A percentile compares a stretch with the other conserved stretches of the same genome.
phyloP scores from a whole-genome alignment of 2,113 vertebrate genomes.

The Aphelocoma coerulescens region DNA sequence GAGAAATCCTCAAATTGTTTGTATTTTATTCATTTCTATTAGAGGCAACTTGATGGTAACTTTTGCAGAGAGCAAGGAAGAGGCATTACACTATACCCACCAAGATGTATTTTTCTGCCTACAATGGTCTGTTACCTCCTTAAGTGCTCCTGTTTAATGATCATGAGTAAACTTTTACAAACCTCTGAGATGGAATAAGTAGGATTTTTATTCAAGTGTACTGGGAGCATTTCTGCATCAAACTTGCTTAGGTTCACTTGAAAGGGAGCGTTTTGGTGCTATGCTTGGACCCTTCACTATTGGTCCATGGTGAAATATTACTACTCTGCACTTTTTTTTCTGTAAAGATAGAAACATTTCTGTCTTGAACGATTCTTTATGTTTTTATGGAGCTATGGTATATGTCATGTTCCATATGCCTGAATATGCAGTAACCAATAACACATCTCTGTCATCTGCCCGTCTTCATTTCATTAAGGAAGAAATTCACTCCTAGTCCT shows the following conservation, averaged over 20 bases:
- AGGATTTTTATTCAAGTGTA: neutral
- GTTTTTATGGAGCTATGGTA: neutral
- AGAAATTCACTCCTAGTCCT: neutral
- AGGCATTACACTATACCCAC: neutral
- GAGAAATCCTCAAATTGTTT: neutral
- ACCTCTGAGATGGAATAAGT: neutral
- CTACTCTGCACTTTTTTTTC: neutral
- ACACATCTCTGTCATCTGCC: neutral
- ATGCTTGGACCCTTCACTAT: neutral
- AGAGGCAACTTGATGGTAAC: neutral
- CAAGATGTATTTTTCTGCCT: neutral
- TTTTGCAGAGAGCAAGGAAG: neutral
- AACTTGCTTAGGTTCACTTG: neutral
- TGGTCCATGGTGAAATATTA: neutral
- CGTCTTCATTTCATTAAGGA: neutral
- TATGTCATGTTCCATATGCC: neutral
- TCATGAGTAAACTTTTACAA: neutral
- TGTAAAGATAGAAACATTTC: neutral
- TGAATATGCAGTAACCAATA: neutral
- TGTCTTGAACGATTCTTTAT: neutral
- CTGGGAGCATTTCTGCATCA: neutral
- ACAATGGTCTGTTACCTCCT: neutral
- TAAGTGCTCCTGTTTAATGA: neutral
- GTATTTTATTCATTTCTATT: neutral
- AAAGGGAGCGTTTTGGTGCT: neutral